Percentiles rank a stretch among this genome's conserved stretches.
phyloP scores from a whole-genome alignment of 2,113 vertebrate genomes.

The Raja brachyura region DNA sequence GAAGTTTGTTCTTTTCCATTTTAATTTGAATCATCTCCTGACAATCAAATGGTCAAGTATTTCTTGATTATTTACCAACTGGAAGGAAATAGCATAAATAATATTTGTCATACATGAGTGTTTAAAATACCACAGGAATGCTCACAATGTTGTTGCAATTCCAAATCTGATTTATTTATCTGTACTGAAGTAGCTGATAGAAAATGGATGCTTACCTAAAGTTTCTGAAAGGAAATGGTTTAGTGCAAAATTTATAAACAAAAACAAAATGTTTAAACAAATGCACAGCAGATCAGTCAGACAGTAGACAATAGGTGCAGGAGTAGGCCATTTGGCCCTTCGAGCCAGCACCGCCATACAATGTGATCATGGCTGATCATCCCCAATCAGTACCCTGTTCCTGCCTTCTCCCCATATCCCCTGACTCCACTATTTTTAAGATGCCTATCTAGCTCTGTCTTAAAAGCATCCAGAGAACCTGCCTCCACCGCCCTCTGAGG shows the following conservation, averaged over 20 bases:
- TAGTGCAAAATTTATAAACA: neutral
- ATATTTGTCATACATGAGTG: neutral
- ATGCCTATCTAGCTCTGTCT: too few relatives aligned
- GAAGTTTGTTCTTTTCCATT: neutral
- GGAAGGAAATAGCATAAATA: neutral
- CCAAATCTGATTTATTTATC: neutral
- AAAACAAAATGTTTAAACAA: neutral
- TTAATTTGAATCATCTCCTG: neutral
- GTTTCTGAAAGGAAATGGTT: neutral
- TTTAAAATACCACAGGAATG: neutral
- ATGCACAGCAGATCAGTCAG: neutral
- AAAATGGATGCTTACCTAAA: neutral
- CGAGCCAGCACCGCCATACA: too few relatives aligned
- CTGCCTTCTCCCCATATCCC: too few relatives aligned
- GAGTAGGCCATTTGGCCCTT: too few relatives aligned
- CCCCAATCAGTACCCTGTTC: too few relatives aligned
- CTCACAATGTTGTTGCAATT: neutral
- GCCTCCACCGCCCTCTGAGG: too few relatives aligned
- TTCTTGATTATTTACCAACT: neutral
- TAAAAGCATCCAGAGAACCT: too few relatives aligned
- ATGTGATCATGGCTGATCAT: too few relatives aligned
- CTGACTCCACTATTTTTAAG: too few relatives aligned
- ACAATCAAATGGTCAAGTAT: neutral
- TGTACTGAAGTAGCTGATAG: neutral
- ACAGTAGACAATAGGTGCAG: too few relatives aligned